Percentiles rank a stretch among this genome's conserved stretches.
Evolutionary conservation across 2,888 invertebrate species (phyloP).

Genomic region (Papilio demoleus): DNA sequence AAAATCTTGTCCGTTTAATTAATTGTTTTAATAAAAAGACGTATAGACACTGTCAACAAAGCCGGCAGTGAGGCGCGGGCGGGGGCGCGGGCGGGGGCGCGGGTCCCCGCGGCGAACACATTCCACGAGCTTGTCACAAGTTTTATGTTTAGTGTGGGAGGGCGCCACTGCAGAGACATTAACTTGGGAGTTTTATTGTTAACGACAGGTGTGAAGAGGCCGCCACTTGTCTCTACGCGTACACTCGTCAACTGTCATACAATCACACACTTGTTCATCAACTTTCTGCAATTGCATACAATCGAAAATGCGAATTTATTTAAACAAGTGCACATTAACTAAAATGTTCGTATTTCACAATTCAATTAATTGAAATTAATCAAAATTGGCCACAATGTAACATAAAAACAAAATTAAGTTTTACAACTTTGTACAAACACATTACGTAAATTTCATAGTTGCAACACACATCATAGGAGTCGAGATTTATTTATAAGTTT

Average conservation of each 20-base stretch:
- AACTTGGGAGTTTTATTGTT: neutral
- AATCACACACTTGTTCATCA: neutral
- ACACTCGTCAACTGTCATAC: neutral
- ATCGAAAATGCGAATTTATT: neutral
- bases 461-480: no score
- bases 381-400: no score
- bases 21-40: neutral
- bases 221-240: neutral
- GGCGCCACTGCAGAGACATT: neutral
- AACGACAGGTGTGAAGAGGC: neutral
- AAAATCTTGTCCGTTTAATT: neutral
- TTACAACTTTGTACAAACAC: no score
- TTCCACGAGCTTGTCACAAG: slow-evolving; percentile 1
- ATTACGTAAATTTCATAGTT: no score
- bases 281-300: neutral
- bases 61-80: neutral
- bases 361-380: no score
- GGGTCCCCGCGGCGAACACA: slow-evolving; percentile 3
- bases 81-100: neutral
- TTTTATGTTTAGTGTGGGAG: slow-evolving; percentile 10
- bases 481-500: no score
- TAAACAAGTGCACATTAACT: neutral
- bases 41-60: neutral
- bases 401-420: no score
- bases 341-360: no score